phyloP scores from a whole-genome alignment of 2,797 vertebrate genomes.

The Halcyon chelicuti region DNA sequence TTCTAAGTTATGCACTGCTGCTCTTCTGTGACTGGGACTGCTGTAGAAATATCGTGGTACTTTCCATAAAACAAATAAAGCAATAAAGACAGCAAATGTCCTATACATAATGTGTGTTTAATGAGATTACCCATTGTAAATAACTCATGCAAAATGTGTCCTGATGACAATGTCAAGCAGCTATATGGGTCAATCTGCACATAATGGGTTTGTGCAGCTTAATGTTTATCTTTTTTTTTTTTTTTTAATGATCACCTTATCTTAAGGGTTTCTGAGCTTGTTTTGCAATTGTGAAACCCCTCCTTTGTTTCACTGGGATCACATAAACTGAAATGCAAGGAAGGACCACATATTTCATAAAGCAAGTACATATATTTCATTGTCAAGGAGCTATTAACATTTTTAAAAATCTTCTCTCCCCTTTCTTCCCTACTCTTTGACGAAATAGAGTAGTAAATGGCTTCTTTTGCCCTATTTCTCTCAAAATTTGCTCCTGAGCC shows the following conservation, averaged over 20 bases:
- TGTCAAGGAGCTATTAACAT: background rate
- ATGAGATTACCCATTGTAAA: slow-evolving; percentile 19
- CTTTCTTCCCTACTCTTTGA: background rate
- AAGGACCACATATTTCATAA: background rate
- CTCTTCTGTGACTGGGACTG: background rate
- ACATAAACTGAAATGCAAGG: background rate
- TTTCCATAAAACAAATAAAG: slow-evolving; percentile 14
- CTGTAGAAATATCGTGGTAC: background rate
- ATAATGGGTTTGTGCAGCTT: background rate
- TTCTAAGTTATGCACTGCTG: slow-evolving; percentile 39
- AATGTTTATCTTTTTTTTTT: background rate
- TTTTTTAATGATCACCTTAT: background rate
- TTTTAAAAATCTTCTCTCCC: background rate
- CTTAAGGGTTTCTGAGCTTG: background rate
- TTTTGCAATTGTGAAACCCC: background rate
- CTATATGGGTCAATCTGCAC: background rate
- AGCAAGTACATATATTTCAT: background rate
- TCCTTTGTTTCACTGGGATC: background rate
- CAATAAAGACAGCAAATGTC: slow-evolving; percentile 8
- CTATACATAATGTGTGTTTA: background rate
- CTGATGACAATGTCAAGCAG: background rate
- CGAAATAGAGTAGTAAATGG: background rate
- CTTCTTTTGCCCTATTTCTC: background rate
- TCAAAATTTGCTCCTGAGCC: background rate
- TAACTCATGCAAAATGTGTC: slow-evolving; percentile 19